phyloP scores from a whole-genome alignment of 2,888 invertebrate genomes.

The Archaeoteleia sp. region DNA sequence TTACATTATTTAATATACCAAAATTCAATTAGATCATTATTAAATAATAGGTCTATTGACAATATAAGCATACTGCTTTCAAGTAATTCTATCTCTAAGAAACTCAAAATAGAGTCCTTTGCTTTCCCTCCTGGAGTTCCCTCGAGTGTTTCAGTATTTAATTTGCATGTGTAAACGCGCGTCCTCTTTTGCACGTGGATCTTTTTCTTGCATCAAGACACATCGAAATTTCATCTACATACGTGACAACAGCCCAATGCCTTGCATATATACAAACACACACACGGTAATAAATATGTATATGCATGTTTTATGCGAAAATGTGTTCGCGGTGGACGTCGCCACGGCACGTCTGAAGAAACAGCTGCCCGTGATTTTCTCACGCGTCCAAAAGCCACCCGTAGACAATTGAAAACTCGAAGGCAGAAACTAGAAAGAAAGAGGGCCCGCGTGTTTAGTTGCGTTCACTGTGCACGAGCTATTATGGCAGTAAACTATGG shows the following conservation, averaged over 20 bases:
- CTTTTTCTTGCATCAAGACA: conserved; percentile 23
- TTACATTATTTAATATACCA: too few species aligned
- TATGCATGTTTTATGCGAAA: conserved; percentile 42
- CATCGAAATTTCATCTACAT: conserved; percentile 17
- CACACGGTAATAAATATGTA: not conserved
- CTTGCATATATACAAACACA: conserved; percentile 23
- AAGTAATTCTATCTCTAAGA: conserved; percentile 17
- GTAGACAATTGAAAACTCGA: conserved; percentile 68
- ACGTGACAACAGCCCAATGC: conserved; percentile 30
- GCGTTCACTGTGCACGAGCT: conserved; percentile 17
- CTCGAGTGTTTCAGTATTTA: conserved; percentile 29
- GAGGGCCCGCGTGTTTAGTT: conserved; percentile 36
- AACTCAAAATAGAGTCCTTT: conserved; percentile 19
- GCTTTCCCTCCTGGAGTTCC: conserved; percentile 38
- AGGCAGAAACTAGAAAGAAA: conserved; percentile 47
- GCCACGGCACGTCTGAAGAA: conserved; percentile 33
- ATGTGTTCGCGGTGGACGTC: conserved; percentile 45
- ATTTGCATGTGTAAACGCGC: conserved; percentile 53
- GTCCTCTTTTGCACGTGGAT: conserved; percentile 41
- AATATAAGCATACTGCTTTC: not conserved
- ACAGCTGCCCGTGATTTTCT: conserved; percentile 73
- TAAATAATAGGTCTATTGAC: not conserved
- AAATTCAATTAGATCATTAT: too few species aligned
- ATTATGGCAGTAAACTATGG: conserved; percentile 37
- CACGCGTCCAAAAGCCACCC: conserved; percentile 73